phyloP scores from a whole-genome alignment of 2,888 invertebrate species.

The Aphidius colemani region DNA sequence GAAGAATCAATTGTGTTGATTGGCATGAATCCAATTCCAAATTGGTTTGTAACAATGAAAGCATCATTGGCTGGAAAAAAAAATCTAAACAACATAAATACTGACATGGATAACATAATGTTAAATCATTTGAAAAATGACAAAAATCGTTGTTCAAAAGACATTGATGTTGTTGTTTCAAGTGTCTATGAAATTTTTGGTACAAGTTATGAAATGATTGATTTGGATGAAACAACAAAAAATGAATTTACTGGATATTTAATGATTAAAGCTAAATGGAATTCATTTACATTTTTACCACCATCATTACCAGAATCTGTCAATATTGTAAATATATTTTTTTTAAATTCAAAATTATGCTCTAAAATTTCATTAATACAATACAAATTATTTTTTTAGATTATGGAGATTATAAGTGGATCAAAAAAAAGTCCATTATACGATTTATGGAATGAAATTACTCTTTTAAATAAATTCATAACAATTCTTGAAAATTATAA shows the following conservation, averaged over 20 bases:
- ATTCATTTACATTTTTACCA: slow-evolving; percentile 36
- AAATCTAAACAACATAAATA: too few species aligned
- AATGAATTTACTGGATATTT: slow-evolving; percentile 41
- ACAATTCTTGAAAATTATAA: slow-evolving; percentile 38
- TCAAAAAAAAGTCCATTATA: slow-evolving; percentile 36
- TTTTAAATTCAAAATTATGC: background rate
- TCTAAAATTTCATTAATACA: slow-evolving; percentile 1
- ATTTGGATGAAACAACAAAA: slow-evolving; percentile 32
- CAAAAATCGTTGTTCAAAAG: background rate
- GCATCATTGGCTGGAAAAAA: background rate
- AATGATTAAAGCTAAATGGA: slow-evolving; percentile 37
- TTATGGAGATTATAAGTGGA: slow-evolving; percentile 39
- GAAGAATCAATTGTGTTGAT: background rate
- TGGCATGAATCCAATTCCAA: background rate
- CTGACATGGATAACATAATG: too few species aligned
- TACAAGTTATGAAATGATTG: slow-evolving; percentile 34
- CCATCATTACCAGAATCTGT: slow-evolving; percentile 32
- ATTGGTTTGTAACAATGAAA: background rate
- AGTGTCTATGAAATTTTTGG: slow-evolving; percentile 42
- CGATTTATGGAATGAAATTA: slow-evolving; percentile 42
- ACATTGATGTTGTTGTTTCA: slow-evolving; percentile 32
- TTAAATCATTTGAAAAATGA: slow-evolving; percentile 1
- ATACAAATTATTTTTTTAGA: slow-evolving; percentile 30
- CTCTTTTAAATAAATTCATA: slow-evolving; percentile 41
- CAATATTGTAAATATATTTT: slow-evolving; percentile 37